Percentiles rank a stretch among this genome's conserved stretches.
Evolutionary conservation across 2,113 vertebrate genomes (phyloP).

Genomic region (Mellivora capensis): DNA sequence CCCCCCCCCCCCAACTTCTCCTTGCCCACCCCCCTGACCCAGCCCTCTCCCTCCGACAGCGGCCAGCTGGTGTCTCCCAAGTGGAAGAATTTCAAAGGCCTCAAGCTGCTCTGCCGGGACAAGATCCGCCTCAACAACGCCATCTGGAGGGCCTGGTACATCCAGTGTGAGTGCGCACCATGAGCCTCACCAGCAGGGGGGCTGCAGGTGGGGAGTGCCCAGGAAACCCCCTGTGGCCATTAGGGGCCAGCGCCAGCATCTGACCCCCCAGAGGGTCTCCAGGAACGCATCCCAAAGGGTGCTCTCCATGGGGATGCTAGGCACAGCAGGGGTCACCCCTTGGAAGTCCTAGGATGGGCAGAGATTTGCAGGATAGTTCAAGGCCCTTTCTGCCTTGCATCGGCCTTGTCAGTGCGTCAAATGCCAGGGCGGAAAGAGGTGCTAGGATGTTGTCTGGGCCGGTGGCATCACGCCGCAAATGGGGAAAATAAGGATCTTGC

Average conservation of each 20-base stretch:
- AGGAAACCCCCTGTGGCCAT: neutral
- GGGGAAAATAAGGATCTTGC: neutral
- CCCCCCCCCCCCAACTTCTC: neutral
- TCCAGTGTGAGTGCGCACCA: conserved; percentile 90
- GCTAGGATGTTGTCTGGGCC: neutral
- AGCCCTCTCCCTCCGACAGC: conserved; percentile 74
- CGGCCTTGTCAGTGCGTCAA: neutral
- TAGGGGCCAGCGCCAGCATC: neutral
- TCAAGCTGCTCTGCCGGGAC: conserved; percentile 93
- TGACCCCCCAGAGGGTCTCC: neutral
- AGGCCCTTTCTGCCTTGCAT: neutral
- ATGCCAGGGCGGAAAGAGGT: neutral
- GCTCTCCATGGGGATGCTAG: neutral
- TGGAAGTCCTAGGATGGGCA: neutral
- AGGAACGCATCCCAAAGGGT: neutral
- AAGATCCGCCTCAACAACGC: conserved; percentile 99
- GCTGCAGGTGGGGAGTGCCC: neutral
- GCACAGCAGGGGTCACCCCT: neutral
- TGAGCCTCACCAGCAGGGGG: neutral
- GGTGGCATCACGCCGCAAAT: neutral
- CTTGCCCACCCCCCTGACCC: neutral
- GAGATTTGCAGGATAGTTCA: neutral
- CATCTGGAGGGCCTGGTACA: conserved; percentile 99
- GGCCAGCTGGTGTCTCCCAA: conserved; percentile 97
- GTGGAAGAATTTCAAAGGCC: conserved; percentile 99